phyloP scores from a whole-genome alignment of 2,797 vertebrate genomes.

The Ctenosaura bakeri region DNA sequence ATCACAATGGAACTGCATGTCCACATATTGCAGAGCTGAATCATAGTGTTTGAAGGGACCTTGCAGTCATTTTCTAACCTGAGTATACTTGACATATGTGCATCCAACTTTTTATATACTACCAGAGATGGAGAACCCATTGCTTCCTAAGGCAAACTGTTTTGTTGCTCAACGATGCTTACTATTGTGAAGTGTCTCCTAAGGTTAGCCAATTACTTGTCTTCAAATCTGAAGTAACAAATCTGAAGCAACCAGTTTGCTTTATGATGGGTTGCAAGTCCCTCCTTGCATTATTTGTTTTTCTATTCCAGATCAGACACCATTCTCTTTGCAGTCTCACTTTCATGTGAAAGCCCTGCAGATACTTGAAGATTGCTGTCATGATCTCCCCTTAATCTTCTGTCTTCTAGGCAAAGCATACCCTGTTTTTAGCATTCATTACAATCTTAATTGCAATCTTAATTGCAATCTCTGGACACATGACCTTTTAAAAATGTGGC shows the following conservation, averaged over 20 bases:
- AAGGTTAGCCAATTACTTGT: not conserved
- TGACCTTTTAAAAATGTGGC: not conserved
- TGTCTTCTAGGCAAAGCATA: not conserved
- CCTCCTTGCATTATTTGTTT: not conserved
- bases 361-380: too few relatives aligned
- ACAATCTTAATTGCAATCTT: not conserved
- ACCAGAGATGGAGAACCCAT: too few relatives aligned
- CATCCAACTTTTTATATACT: too few relatives aligned
- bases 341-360: not conserved
- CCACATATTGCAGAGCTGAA: not conserved
- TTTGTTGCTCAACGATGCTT: too few relatives aligned
- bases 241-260: not conserved
- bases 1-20: not conserved
- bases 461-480: not conserved
- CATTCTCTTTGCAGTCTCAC: not conserved
- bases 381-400: not conserved
- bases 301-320: not conserved
- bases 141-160: too few relatives aligned
- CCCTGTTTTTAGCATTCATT: not conserved
- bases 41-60: not conserved
- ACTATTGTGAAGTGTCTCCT: not conserved
- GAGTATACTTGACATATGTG: too few relatives aligned
- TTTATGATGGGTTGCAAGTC: not conserved
- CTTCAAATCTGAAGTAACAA: not conserved
- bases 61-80: not conserved